Evolutionary conservation across 2,113 vertebrate genomes (phyloP), one percentile per base, ranked within the genome.

Genomic region (Mixornis gularis): DNA sequence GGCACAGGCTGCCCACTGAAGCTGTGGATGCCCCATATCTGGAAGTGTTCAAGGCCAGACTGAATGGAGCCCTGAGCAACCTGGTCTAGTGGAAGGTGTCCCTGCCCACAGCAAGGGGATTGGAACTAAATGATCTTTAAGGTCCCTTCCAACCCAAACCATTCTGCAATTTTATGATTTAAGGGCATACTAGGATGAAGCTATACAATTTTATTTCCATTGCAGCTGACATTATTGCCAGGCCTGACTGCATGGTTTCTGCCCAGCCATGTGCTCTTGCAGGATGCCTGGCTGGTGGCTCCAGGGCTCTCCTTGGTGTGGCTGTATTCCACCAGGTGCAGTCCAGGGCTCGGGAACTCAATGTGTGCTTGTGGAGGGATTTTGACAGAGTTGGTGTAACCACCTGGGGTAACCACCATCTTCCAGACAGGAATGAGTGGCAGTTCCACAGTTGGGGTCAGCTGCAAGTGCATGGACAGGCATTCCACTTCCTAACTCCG

Each of bases 351-450:
- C 0, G 0, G 73, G 38, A 89, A 38, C 3, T 7, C 3, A 3
- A 0, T 1, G 1, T 40, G 18, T 7, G 6, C 34, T 17, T 10
- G 36, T 0, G 0, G 14, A n/a, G 32, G 26, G 16, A 15, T 79
- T 63, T 12, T 8, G 32, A 17, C 21, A 34, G 41, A 41, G 10
- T 27, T 20, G 4, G 20, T 36, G 40, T 25, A 29, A 38, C 24
- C 6, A 14, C n/a, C 26, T 5, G 3, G 43, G 49, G 27, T 21
- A 63, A 64, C 14, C 24, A 52, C 25, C 5, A 7, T 34, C n/a
- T 72, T 44, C 30, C 12, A 6, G 30, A 56, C 20, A 3, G 4
- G 32, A 55, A 30, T 2, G 9, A 60, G 41, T 2, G 12, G 20
- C 65, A 64, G 16, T 3, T 8, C 27, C 2, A 17, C 4, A 10